Evolutionary conservation across 2,113 vertebrate genomes (phyloP), one percentile per base, ranked within the genome.

Genomic region (Zosterops lateralis): DNA sequence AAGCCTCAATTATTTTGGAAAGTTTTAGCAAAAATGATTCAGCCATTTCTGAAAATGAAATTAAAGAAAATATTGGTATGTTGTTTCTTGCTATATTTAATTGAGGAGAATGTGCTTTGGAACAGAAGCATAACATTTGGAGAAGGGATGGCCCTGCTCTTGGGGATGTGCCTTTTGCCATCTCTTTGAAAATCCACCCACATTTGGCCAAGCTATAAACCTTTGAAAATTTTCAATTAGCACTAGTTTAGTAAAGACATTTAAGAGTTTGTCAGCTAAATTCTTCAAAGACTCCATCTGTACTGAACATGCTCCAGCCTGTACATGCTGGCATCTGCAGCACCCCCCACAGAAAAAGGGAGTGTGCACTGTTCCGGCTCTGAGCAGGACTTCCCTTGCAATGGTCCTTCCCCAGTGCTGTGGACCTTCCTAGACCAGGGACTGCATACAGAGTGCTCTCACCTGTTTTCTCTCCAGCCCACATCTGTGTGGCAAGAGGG

Each of bases 251-350:
- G 92, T 93, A 76, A 95, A 95, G 91, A 92, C 89, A 92, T 96
- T 93, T 95, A 95, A 95, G 94, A 95, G 89, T 96, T 97, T 95
- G 96, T 95, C 94, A 97, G 91, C 93, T 96, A 96, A 96, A 96
- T 93, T 91, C 91, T 97, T 95, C 94, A 95, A 96, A 96, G 91
- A 93, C 47, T 95, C 96, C 95, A 95, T 97, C 94, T 95, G 93
- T 89, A 95, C 76, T 53, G 75, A 96, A 95, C 94, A 94, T 91
- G 91, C 84, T 97, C 84, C 91, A 97, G 91, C 94, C 82, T 89
- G 93, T 83, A 95, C 72, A 51, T 85, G 89, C 89, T 95, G 94
- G 93, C 95, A 95, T 91, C 93, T 96, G 88, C 68, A 93, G 83
- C 65, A 93, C 71, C 88, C 90, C 90, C 74, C 72, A 76, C 54